Evolutionary conservation across 2,113 vertebrate species (phyloP).

Genomic region (Pomatostomus ruficeps): DNA sequence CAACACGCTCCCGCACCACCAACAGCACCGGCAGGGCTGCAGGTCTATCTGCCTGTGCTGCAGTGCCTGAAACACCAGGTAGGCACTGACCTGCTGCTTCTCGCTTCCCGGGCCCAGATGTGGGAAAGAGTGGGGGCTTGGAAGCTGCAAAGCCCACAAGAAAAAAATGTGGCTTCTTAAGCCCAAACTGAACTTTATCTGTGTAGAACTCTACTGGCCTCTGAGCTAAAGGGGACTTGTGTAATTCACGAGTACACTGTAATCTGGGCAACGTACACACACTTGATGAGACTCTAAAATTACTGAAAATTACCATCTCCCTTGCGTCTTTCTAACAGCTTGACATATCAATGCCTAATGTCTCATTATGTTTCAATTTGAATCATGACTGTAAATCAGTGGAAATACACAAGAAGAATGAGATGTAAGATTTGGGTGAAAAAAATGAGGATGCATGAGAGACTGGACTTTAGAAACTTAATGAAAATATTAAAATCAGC

Average conservation of each 20-base stretch:
- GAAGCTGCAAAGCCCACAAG: not conserved
- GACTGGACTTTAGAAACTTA: not conserved
- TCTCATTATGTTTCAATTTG: not conserved
- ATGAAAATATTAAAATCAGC: not conserved
- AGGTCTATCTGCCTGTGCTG: not conserved
- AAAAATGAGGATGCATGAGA: not conserved
- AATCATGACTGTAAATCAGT: not conserved
- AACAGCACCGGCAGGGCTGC: rapidly evolving
- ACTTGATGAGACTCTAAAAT: not conserved
- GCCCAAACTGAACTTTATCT: not conserved
- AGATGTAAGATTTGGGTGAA: not conserved
- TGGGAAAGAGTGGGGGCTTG: not conserved
- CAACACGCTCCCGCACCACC: not conserved
- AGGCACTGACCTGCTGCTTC: not conserved
- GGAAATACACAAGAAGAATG: not conserved
- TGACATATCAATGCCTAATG: not conserved
- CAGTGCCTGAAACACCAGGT: rapidly evolving
- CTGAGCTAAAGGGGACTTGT: not conserved
- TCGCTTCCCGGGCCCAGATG: rapidly evolving
- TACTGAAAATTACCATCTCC: not conserved
- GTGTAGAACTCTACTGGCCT: not conserved
- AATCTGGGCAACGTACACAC: not conserved
- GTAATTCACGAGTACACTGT: not conserved
- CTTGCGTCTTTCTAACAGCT: not conserved
- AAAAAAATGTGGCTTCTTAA: not conserved